Conservation (phyloP, 2,113 vertebrate species). For the Antennarius striatus region DNA sequence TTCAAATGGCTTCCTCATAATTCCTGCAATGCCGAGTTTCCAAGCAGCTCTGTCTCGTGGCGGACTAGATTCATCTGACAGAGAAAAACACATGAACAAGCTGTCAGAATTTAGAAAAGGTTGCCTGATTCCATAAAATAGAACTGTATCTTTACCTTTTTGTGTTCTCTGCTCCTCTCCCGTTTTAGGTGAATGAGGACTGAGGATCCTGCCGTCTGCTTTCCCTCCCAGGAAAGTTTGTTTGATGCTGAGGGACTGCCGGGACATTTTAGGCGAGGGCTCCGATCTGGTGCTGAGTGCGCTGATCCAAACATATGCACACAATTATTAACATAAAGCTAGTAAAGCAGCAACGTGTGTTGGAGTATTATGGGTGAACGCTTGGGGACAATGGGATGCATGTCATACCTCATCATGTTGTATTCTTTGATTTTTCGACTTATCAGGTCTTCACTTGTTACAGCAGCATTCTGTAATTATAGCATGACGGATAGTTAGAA, state of each 20-base stretch:
- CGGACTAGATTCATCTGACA: conserved; percentile 91
- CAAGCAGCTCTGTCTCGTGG: conserved; percentile 92
- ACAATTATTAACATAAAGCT: not conserved
- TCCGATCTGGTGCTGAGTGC: conserved; percentile 83
- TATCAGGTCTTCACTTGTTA: conserved; percentile 96
- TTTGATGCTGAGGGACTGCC: conserved; percentile 92
- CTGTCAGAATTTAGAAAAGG: not conserved
- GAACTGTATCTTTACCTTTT: conserved; percentile 50
- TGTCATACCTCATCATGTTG: conserved; percentile 92
- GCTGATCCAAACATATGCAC: conserved; percentile 46
- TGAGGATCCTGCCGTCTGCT: conserved; percentile 77
- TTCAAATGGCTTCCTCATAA: conserved; percentile 96
- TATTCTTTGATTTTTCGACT: conserved; percentile 97
- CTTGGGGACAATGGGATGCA: conserved; percentile 8
- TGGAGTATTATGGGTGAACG: not conserved
- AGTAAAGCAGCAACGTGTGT: not conserved
- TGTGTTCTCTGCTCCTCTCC: conserved; percentile 74
- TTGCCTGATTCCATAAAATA: not conserved
- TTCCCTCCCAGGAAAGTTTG: conserved; percentile 89
- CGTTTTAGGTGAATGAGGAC: conserved; percentile 67
- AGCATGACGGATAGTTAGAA: conserved; percentile 1
- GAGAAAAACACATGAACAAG: conserved; percentile 10
- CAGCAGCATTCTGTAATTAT: conserved; percentile 85
- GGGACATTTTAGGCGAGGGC: conserved; percentile 89
- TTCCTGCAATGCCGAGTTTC: conserved; percentile 91